Base-by-base conservation (phyloP, 2,888 invertebrate species). In the Troides oblongomaculatus region DNA sequence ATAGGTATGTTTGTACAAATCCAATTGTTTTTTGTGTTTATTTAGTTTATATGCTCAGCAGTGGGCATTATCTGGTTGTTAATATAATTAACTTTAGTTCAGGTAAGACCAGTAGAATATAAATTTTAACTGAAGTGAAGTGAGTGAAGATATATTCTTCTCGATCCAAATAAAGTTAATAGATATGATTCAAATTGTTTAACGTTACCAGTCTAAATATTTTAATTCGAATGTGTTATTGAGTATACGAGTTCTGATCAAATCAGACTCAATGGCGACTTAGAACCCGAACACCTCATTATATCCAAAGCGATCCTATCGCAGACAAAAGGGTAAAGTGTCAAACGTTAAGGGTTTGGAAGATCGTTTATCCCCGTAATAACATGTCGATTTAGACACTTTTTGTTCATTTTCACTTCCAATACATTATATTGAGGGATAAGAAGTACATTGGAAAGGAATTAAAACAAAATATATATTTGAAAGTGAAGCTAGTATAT, bases 301-400 rank as follows among this genome's bases (percentile, higher is more conserved):
- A 74, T 72, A 64, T 63, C 63, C 25, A 69, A 72, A 21, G 56
- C 68, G 67, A 74, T 72, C 72, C 72, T 71, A 72, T 74, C 72
- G 62, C 69, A 69, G 57, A 67, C 57, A 68, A 69, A 72, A 72
- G 72, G 74, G 72, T 73, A 72, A 64, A 72, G 71, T 71, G 69
- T 70, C 68, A 69, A 74, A 72, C 68, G 72, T 66, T 70, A 72
- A 64, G 70, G 69, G 66, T 67, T 58, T 70, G 58, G 66, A 68
- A 64, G 62, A 66, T 72, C 74, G 72, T 72, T 79, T 78, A 73
- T 75, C 75, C 75, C 74, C 72, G 66, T 70, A 71, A 72, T 72
- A 74, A 74, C 74, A n/a, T 53, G 14, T 72, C 69, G 58, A 50
- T 39, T 3, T 63, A 21, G 25, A 65, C 53, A 36, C 14, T 63